Evolutionary conservation across 2,888 invertebrate genomes (phyloP).

Genomic region (Tortrix viridana): DNA sequence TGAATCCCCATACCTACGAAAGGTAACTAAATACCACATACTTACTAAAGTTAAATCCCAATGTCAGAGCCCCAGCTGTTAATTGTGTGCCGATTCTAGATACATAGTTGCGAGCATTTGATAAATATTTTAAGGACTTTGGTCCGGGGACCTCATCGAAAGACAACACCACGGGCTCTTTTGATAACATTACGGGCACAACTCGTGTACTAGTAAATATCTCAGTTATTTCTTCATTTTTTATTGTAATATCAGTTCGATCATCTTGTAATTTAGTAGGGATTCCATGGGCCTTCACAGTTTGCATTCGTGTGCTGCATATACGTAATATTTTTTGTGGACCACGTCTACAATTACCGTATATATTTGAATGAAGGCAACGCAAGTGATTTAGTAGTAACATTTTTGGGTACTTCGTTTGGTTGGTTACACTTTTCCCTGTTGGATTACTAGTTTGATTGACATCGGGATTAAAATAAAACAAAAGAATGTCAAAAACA

Average conservation of each 20-base stretch:
- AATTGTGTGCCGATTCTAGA: constrained; percentile 86
- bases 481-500: constrained; percentile 51
- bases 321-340: constrained; percentile 48
- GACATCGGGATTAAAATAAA: constrained; percentile 37
- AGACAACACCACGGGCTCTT: constrained; percentile 67
- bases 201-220: constrained; percentile 59
- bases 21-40: constrained; percentile 33
- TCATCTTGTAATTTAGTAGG: constrained; percentile 37
- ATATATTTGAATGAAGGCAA: constrained; percentile 45
- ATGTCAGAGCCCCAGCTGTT: constrained; percentile 78
- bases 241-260: constrained; percentile 31
- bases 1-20: too few species aligned
- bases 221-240: constrained; percentile 48
- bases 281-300: constrained; percentile 50
- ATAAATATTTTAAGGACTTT: constrained; percentile 80
- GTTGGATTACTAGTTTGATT: constrained; percentile 23
- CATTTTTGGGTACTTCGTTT: constrained; percentile 47
- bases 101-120: constrained; percentile 84
- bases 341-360: constrained; percentile 44
- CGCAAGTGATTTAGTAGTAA: constrained; percentile 58
- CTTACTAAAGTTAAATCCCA: constrained; percentile 80
- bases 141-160: constrained; percentile 88
- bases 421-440: constrained; percentile 21
- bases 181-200: constrained; percentile 64
- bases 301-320: constrained; percentile 47